Conservation (phyloP, 2,797 vertebrate genomes). For the Sebastiscus tertius region DNA sequence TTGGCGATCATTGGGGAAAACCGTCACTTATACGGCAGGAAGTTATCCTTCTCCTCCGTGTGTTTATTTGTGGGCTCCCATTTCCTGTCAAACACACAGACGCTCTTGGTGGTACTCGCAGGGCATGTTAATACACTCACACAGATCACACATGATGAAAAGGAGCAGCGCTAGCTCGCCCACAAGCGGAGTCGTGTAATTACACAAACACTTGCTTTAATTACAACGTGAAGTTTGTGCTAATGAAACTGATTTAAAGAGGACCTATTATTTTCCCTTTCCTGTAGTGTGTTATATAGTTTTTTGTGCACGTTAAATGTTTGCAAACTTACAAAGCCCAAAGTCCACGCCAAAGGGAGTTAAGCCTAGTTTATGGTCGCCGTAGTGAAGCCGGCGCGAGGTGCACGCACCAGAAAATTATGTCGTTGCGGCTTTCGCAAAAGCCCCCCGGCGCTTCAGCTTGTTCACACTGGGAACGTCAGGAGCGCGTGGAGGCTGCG, state of each 20-base stretch:
- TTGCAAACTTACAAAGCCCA: too few species aligned
- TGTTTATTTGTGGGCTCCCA: slow-evolving; percentile 72
- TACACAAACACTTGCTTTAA: slow-evolving; percentile 31
- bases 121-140: slow-evolving; percentile 38
- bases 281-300: too few species aligned
- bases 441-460: too few species aligned
- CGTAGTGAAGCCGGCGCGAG: too few species aligned
- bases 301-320: too few species aligned
- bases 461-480: too few species aligned
- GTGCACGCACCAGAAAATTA: too few species aligned
- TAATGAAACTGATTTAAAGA: slow-evolving; percentile 27
- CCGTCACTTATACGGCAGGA: slow-evolving; percentile 52
- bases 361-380: too few species aligned
- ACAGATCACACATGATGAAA: slow-evolving; percentile 39
- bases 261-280: too few species aligned
- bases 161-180: not conserved
- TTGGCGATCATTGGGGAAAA: slow-evolving; percentile 35
- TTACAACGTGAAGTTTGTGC: slow-evolving; percentile 9
- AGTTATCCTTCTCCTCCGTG: slow-evolving; percentile 56
- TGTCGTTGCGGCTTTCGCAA: too few species aligned
- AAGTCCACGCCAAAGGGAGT: too few species aligned
- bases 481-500: too few species aligned
- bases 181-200: slow-evolving; percentile 29
- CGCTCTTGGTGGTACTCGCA: slow-evolving; percentile 33
- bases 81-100: slow-evolving; percentile 67